These are phyloP conservation scores for Anthopleura xanthogrammica DNA, from an alignment of 92 coral and sea anemone species.

Conservation along the genomic window DNA sequence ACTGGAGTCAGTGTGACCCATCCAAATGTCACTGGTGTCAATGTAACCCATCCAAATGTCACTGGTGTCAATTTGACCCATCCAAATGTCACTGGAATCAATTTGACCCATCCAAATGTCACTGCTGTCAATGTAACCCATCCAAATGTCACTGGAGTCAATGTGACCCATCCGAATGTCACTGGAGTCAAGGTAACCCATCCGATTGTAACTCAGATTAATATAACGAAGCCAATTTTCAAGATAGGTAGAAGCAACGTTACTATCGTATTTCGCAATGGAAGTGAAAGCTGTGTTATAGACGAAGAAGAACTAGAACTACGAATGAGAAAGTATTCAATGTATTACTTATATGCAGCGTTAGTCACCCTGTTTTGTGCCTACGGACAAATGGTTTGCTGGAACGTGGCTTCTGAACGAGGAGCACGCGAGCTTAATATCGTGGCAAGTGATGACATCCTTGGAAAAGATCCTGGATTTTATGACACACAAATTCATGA, in stretches of 20 bases:
- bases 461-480: conserved; percentile 52
- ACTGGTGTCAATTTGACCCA: conserved; percentile 6
- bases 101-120: conserved; percentile 20
- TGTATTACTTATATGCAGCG: conserved; percentile 83
- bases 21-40: conserved; percentile 18
- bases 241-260: conserved; percentile 21
- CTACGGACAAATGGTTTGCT: conserved; percentile 81
- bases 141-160: neutral
- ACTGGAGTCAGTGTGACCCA: conserved; percentile 20
- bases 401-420: conserved; percentile 82
- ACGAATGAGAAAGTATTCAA: conserved; percentile 73
- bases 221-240: neutral
- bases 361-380: conserved; percentile 83
- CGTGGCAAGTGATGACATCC: conserved; percentile 34
- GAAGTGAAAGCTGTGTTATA: conserved; percentile 39
- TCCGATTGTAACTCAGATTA: conserved; percentile 13
- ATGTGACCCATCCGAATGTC: neutral
- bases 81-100: conserved; percentile 10
- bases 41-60: conserved; percentile 7
- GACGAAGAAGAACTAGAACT: conserved; percentile 51
- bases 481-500: conserved; percentile 52
- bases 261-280: conserved; percentile 43
- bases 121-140: conserved; percentile 4
- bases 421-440: conserved; percentile 45
- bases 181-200: conserved; percentile 1